Evolutionary conservation across 64 coral and sea anemone species (phyloP).

Genomic region (Dendronephthya gigantea): DNA sequence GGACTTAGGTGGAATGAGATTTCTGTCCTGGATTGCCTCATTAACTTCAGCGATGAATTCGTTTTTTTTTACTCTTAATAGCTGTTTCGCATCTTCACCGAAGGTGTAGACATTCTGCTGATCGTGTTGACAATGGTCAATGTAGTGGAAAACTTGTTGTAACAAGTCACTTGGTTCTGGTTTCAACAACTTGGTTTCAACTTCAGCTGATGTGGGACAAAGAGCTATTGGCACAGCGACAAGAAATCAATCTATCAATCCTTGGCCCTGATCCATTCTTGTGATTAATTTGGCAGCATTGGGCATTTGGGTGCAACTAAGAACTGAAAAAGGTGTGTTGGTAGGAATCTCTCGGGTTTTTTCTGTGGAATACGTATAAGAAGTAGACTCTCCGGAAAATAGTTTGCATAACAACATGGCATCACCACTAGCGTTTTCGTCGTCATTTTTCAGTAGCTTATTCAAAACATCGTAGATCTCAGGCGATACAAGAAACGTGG

Average conservation of each 20-base stretch:
- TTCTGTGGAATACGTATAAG: slow-evolving; percentile 21
- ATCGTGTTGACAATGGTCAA: neutral
- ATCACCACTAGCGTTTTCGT: neutral
- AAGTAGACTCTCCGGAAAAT: slow-evolving; percentile 13
- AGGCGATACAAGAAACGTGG: neutral
- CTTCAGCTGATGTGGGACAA: neutral
- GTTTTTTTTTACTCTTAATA: neutral
- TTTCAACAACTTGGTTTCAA: neutral
- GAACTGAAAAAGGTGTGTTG: slow-evolving; percentile 19
- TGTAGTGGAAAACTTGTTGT: neutral
- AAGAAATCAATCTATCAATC: neutral
- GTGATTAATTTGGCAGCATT: slow-evolving; percentile 39
- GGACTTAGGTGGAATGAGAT: neutral
- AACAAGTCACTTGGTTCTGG: neutral
- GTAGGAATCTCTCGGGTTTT: slow-evolving; percentile 4
- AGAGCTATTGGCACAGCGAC: neutral
- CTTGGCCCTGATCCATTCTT: slow-evolving; percentile 36
- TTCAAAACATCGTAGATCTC: neutral
- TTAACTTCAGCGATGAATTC: neutral
- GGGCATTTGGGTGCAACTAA: slow-evolving; percentile 17
- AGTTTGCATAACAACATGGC: slow-evolving; percentile 18
- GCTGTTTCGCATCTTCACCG: neutral
- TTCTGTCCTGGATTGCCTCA: neutral
- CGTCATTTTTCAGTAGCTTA: neutral
- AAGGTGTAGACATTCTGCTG: neutral